Percentiles rank a stretch among this genome's conserved stretches.
Conservation (phyloP, 2,888 invertebrate species). For the Drosophila antonietae region DNA sequence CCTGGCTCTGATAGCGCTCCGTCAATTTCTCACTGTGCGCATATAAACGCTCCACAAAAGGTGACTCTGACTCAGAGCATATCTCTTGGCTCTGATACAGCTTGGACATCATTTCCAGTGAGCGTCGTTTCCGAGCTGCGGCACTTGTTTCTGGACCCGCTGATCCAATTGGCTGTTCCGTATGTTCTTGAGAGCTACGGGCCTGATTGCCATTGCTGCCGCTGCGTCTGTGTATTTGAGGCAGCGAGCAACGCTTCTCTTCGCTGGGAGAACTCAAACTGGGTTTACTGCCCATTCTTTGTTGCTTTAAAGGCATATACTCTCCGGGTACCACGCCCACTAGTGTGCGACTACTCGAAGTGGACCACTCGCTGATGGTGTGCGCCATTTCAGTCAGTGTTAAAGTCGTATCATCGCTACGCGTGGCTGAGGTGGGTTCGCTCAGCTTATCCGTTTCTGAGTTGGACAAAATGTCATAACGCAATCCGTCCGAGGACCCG, state of each 20-base stretch:
- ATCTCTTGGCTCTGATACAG: conserved; percentile 88
- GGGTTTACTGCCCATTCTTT: conserved; percentile 73
- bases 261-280: conserved; percentile 72
- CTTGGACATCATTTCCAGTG: conserved; percentile 85
- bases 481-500: conserved; percentile 84
- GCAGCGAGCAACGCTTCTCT: conserved; percentile 77
- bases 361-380: conserved; percentile 93
- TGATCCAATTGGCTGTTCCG: conserved; percentile 41
- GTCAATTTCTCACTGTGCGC: conserved; percentile 88
- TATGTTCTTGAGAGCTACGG: conserved; percentile 60
- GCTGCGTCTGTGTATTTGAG: conserved; percentile 81
- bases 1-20: conserved; percentile 88
- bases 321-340: conserved; percentile 86
- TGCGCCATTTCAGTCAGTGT: conserved; percentile 90
- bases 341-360: conserved; percentile 91
- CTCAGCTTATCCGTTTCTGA: conserved; percentile 87
- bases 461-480: conserved; percentile 87
- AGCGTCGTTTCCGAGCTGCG: conserved; percentile 85
- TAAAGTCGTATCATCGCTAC: conserved; percentile 92
- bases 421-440: conserved; percentile 89
- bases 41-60: conserved; percentile 87
- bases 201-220: conserved; percentile 77
- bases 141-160: conserved; percentile 68
- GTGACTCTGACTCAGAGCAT: conserved; percentile 84
- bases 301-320: conserved; percentile 83